phyloP scores from a whole-genome alignment of 2,113 vertebrate genomes.

The Paralichthys olivaceus region DNA sequence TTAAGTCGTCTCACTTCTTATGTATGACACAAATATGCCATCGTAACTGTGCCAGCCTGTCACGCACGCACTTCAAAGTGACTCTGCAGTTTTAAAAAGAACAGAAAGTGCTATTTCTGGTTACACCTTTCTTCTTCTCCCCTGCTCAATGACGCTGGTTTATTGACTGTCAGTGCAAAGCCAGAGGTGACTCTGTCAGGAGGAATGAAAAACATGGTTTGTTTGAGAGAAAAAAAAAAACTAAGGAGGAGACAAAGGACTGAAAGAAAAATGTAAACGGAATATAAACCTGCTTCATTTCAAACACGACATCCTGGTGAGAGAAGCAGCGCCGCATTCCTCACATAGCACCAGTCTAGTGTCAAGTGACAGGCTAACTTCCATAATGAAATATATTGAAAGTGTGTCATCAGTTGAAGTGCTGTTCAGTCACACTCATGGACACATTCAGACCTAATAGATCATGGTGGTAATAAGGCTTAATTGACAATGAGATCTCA shows the following conservation, averaged over 20 bases:
- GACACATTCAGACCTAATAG: not conserved
- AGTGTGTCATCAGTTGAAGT: not conserved
- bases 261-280: constrained; percentile 3
- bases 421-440: not conserved
- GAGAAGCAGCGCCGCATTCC: constrained; percentile 42
- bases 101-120: constrained; percentile 50
- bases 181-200: constrained; percentile 42
- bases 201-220: constrained; percentile 20
- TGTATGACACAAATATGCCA: constrained; percentile 46
- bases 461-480: not conserved
- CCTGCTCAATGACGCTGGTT: constrained; percentile 4
- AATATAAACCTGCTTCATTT: constrained; percentile 24
- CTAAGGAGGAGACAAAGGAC: constrained; percentile 13
- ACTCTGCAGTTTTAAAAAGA: constrained; percentile 37
- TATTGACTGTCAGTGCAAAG: constrained; percentile 49
- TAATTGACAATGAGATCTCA: not conserved
- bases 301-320: constrained; percentile 37
- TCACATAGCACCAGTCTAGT: constrained; percentile 20
- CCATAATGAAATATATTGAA: not conserved
- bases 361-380: not conserved
- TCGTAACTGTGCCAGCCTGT: not conserved
- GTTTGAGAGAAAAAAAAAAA: not conserved
- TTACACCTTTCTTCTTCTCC: constrained; percentile 33
- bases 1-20: not conserved
- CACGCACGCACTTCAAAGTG: constrained; percentile 41